Conservation (phyloP, 2,113 vertebrate genomes). For the Nansenia antarctica region DNA sequence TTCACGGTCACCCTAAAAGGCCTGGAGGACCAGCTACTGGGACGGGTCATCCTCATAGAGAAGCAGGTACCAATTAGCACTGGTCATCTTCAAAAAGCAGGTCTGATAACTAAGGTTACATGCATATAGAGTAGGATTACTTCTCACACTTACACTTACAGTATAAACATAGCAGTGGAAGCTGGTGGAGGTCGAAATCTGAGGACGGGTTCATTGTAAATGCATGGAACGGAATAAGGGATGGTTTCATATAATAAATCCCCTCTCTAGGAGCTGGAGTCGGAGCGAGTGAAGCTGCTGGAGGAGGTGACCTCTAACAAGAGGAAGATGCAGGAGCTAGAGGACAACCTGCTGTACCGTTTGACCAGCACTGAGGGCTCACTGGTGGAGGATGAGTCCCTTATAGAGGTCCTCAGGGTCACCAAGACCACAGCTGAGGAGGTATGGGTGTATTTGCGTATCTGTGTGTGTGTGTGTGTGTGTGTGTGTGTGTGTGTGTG, state of each 20-base stretch:
- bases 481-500: not conserved
- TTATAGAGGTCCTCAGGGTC: slow-evolving; percentile 79
- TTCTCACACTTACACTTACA: no score
- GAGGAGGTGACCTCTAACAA: slow-evolving; percentile 84
- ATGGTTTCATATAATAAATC: no score
- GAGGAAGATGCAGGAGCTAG: slow-evolving; percentile 85
- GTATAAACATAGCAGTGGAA: no score
- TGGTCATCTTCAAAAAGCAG: no score
- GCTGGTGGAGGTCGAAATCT: no score
- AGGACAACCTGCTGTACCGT: slow-evolving; percentile 79
- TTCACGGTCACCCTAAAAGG: slow-evolving; percentile 84
- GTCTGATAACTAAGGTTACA: no score
- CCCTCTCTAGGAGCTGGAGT: slow-evolving; percentile 78
- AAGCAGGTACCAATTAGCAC: slow-evolving; percentile 71
- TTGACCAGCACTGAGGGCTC: slow-evolving; percentile 83
- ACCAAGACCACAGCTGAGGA: slow-evolving; percentile 84
- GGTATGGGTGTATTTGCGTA: slow-evolving; percentile 49
- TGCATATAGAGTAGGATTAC: no score
- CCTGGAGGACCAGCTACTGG: slow-evolving; percentile 85
- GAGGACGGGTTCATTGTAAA: no score
- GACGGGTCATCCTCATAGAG: slow-evolving; percentile 82
- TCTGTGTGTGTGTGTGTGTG: slow-evolving; percentile 8
- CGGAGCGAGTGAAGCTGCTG: slow-evolving; percentile 79
- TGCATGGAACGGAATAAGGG: no score
- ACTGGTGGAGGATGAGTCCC: slow-evolving; percentile 81